Evolutionary conservation across 2,888 invertebrate species (phyloP), one percentile per base, ranked within the genome.

Genomic region (Resseliella maxima): DNA sequence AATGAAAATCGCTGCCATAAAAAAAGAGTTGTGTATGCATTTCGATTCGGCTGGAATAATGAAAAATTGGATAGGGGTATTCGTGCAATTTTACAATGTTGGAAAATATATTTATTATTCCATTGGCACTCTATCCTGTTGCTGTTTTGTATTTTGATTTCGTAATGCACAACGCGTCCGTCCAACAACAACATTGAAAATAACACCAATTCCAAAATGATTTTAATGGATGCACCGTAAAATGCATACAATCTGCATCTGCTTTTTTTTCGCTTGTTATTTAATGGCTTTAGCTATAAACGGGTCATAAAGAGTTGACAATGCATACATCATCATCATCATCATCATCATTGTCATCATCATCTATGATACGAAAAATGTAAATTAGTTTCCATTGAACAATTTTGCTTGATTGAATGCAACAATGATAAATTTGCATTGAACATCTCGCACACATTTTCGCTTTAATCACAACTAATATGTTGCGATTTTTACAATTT

Each of bases 21-120:
- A 81, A 64, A 38, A 38, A 38, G 38, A 83, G 36, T 83, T 83
- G n/a, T 83, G 38, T 38, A 38, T 38, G 38, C 83, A 38, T 38
- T 83, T 83, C 83, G 83, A 83, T 38, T 38, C 38, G 83, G 36
- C 38, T 83, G 83, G 24, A 36, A 83, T 10, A n/a, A 10, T 81
- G 21, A 36, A 38, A 38, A 83, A 83, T n/a, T 1, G 38, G 83
- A 83, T 83, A 83, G 83, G 83, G 83, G 83, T 83, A 83, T 36
- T 38, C 83, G 83, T 83, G 72, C 72, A n/a, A 38, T 83, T 83
- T 83, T 36, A 83, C 6, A 83, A 15, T 72, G 72, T 72, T 83
- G 83, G 83, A 83, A 83, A 83, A 83, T 24, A 18, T 24, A 83
- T 83, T 83, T 83, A 83, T 83, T 83, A 83, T 83, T 38, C 83